phyloP scores from a whole-genome alignment of 2,113 vertebrate species.

The Galbula dea region DNA sequence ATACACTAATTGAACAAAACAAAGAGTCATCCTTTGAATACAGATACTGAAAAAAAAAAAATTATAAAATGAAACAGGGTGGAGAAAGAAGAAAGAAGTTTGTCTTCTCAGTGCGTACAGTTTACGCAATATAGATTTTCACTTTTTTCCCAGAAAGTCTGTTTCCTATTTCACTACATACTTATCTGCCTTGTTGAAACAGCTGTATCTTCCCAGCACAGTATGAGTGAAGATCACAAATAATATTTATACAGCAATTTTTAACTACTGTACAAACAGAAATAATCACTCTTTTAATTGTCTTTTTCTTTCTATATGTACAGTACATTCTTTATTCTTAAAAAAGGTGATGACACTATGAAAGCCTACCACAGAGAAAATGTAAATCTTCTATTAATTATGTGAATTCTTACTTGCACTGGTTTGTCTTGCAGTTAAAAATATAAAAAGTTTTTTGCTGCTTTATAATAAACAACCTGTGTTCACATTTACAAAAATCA shows the following conservation, averaged over 20 bases:
- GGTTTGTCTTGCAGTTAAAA: not conserved
- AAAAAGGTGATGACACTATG: not conserved
- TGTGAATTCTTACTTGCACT: not conserved
- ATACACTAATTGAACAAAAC: not conserved
- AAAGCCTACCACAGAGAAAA: conserved; percentile 7
- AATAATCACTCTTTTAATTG: conserved; percentile 31
- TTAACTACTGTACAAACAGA: conserved; percentile 52
- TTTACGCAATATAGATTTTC: not conserved
- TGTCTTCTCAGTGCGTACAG: not conserved
- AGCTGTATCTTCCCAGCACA: conserved; percentile 29
- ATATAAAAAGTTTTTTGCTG: not conserved
- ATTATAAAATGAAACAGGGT: not conserved
- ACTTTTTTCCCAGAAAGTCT: not conserved
- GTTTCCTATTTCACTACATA: conserved; percentile 32
- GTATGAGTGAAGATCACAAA: conserved; percentile 6
- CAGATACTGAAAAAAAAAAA: not conserved
- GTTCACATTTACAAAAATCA: not conserved
- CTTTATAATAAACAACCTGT: not conserved
- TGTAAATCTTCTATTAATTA: not conserved
- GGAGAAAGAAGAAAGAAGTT: not conserved
- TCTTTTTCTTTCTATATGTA: not conserved
- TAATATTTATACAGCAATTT: conserved; percentile 60
- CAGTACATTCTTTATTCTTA: not conserved
- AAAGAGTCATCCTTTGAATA: not conserved
- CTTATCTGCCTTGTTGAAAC: conserved; percentile 50